Base-by-base conservation (phyloP, 2,888 invertebrate species). In the Aphidoletes aphidimyza region DNA sequence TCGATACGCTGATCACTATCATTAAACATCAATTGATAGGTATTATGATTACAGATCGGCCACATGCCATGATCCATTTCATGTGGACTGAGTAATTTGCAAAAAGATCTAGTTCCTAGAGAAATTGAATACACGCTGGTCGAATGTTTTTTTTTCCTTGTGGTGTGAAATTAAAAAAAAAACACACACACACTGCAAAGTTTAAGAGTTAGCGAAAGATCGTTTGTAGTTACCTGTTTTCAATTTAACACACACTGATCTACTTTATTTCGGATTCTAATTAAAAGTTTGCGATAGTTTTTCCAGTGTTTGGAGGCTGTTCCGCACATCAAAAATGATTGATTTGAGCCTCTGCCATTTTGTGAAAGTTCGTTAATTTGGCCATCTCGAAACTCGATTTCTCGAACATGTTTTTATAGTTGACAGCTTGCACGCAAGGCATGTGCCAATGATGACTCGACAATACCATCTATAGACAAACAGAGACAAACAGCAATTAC, bases 321-420 rank as follows among this genome's bases (percentile, higher is more conserved):
- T 69, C 30, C 69, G 11, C 69, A 30, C 26, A 11, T 69, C 2
- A 14, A 14, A 69, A 69, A n/a, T 14, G 30, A 14, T 14, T 69
- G 11, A 30, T 30, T 69, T 1, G 34, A 9, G 42, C 42, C 6
- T 9, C 42, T 9, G 14, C 14, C n/a, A n/a, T 42, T 6, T 14
- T 69, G 69, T 69, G 69, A 69, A 69, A 69, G 69, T 69, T 69
- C 17, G 8, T 14, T 17, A 47, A 47, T 47, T 47, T 69, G 30
- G 34, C 26, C 34, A 30, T 17, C 1, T 69, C 2, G 34, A 34
- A 69, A 14, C 30, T 69, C 69, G 17, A 69, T 69, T 69, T 17
- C 2, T 69, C n/a, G 30, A 30, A 30, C 30, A 42, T 17, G 11
- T 54, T 54, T 2, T 1, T 69, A 11, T 1, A 30, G 30, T 19